Base-by-base conservation (phyloP, 2,797 vertebrate species). In the Rachycentron canadum region DNA sequence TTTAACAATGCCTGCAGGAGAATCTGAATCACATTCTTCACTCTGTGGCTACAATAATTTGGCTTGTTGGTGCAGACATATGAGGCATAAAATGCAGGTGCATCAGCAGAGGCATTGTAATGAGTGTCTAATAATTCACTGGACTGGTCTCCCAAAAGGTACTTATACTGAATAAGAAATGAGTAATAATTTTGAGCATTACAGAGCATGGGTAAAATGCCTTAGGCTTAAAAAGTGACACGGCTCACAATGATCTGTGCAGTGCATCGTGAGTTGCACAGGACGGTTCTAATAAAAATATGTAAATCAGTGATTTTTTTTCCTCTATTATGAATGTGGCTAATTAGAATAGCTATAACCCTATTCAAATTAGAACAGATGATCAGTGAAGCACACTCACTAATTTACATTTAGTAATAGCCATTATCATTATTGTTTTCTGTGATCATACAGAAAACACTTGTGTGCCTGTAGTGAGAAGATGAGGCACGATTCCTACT, bases 121-220 rank as follows among this genome's bases (percentile, higher is more conserved):
- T 73, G 65, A 76, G 62, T 28, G 32, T 63, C 65, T 78, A 75
- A 77, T 79, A 85, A 79, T 78, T 87, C 66, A 88, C 45, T 32
- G 59, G 36, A 69, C 49, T 78, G 38, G 52, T 74, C 61, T 83
- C 69, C 49, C 36, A 53, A 74, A 84, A 80, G 74, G 36, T 61
- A 59, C 43, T 81, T 68, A 34, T 38, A 57, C 60, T 73, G 63
- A 85, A 86, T 76, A 73, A 76, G 43, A 69, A 73, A 86, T 57
- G 6, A 59, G 62, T 63, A 61, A 80, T 81, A 56, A 79, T 65
- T 77, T 69, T 40, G 49, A 73, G 63, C 28, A 71, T 83, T 71
- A 58, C 50, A 40, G 63, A 80, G 73, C 3, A 4, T 67, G 28
- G 32, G 25, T 53, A 63, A 69, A 63, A 71, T 61, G 79, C 62